These are phyloP conservation scores for Microctenopoma stevenorrisi DNA, from an alignment of 2,797 vertebrate genomes.

Conservation along the genomic window DNA sequence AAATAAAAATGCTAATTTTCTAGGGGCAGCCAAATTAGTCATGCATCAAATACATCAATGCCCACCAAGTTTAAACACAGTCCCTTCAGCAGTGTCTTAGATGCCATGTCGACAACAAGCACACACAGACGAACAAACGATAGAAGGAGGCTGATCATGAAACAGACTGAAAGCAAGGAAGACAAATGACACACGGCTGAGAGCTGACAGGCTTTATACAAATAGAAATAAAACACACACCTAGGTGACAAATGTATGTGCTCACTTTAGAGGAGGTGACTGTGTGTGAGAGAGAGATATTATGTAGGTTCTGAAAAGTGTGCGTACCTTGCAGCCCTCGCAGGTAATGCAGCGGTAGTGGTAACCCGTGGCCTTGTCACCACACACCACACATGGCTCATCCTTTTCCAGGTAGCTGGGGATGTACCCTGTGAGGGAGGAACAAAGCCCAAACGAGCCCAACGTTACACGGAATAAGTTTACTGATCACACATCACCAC, in stretches of 20 bases:
- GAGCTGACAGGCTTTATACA: slow-evolving; percentile 14
- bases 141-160: neutral
- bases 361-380: slow-evolving; percentile 97
- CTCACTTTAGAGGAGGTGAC: neutral
- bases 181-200: slow-evolving; percentile 9
- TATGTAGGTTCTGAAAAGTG: neutral
- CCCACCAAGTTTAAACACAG: neutral
- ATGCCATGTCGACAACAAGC: slow-evolving; percentile 1
- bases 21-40: neutral
- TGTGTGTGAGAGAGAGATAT: neutral
- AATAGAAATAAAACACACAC: slow-evolving; percentile 1
- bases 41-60: neutral
- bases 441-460: neutral
- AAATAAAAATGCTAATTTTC: neutral
- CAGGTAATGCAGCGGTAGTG: slow-evolving; percentile 99
- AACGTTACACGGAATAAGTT: neutral
- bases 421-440: slow-evolving; percentile 88
- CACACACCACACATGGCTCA: slow-evolving; percentile 98
- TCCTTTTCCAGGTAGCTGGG: slow-evolving; percentile 99
- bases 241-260: neutral
- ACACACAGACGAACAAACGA: neutral
- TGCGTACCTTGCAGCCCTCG: slow-evolving; percentile 96
- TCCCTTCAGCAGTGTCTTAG: neutral
- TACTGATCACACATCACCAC: neutral
- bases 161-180: slow-evolving; percentile 5